Percentiles rank a stretch among this genome's conserved stretches.
Evolutionary conservation across 2,797 vertebrate species (phyloP).

Genomic region (Pogoniulus pusillus): DNA sequence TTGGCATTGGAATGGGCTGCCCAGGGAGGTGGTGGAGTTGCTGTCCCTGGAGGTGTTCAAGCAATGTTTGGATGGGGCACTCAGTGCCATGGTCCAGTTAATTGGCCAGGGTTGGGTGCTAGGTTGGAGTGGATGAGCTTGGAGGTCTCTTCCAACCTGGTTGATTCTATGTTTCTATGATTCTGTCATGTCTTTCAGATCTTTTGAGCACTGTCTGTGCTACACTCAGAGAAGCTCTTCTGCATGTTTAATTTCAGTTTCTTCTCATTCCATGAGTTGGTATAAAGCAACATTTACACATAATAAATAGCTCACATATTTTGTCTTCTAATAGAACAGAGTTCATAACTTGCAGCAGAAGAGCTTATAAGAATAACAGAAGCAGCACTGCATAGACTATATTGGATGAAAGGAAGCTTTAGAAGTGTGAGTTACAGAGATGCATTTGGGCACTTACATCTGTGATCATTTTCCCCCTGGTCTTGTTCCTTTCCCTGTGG

Average conservation of each 20-base stretch:
- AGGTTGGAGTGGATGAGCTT: too few relatives aligned
- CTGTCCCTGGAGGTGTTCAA: too few relatives aligned
- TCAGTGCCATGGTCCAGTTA: too few relatives aligned
- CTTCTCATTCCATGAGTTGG: neutral
- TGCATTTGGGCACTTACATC: conserved; percentile 85
- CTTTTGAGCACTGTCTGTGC: too few relatives aligned
- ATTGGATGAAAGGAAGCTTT: neutral
- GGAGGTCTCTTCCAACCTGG: too few relatives aligned
- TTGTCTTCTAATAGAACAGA: neutral
- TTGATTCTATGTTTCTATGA: too few relatives aligned
- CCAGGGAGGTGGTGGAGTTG: too few relatives aligned
- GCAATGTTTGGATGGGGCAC: too few relatives aligned
- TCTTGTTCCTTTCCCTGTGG: conserved; percentile 97
- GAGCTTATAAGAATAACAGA: neutral
- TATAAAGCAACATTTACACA: neutral
- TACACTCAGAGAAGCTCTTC: neutral
- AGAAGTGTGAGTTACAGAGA: neutral
- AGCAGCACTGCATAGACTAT: neutral
- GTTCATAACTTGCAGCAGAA: neutral
- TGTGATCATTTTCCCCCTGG: conserved; percentile 98
- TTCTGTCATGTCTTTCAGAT: neutral
- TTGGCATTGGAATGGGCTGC: too few relatives aligned
- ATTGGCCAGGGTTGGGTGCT: too few relatives aligned
- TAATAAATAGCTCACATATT: neutral
- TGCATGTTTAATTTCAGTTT: neutral